phyloP scores from a whole-genome alignment of 1,140 invertebrate genomes.

The Phymastichus coffea region DNA sequence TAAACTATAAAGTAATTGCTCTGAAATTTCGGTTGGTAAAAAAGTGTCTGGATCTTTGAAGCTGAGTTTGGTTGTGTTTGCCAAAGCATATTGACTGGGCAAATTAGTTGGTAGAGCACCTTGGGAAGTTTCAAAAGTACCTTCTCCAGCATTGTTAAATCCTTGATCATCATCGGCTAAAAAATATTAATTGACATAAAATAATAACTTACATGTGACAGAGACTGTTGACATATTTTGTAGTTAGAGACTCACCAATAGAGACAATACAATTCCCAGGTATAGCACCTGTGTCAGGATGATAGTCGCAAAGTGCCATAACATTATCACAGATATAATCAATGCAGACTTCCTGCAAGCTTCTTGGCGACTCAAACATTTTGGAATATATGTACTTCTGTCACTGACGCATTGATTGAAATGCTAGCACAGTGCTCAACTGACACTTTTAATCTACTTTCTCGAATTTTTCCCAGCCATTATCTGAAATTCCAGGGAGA shows the following conservation, averaged over 20 bases:
- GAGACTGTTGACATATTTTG: no score
- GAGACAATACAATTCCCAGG: no score
- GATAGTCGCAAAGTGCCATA: constrained; percentile 59
- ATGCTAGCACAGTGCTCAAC: background rate
- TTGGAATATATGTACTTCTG: constrained; percentile 32
- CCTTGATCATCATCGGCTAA: constrained; percentile 26
- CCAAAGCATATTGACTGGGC: constrained; percentile 37
- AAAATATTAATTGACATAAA: no score
- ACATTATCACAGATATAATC: constrained; percentile 73
- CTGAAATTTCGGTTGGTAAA: constrained; percentile 69
- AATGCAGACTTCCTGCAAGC: constrained; percentile 68
- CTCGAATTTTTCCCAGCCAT: background rate
- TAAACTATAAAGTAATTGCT: constrained; percentile 65
- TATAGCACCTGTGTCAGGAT: no score
- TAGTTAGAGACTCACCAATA: no score
- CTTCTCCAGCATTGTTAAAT: constrained; percentile 30
- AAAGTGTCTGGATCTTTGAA: constrained; percentile 68
- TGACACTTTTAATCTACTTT: background rate
- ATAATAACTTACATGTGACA: no score
- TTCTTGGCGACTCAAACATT: constrained; percentile 67
- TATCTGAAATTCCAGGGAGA: constrained; percentile 12
- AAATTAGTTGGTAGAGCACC: constrained; percentile 33
- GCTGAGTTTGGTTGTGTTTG: constrained; percentile 52
- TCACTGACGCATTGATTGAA: constrained; percentile 24
- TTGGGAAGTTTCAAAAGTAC: constrained; percentile 27